Conservation (phyloP, 2,113 vertebrate species). For the Clinocottus analis region DNA sequence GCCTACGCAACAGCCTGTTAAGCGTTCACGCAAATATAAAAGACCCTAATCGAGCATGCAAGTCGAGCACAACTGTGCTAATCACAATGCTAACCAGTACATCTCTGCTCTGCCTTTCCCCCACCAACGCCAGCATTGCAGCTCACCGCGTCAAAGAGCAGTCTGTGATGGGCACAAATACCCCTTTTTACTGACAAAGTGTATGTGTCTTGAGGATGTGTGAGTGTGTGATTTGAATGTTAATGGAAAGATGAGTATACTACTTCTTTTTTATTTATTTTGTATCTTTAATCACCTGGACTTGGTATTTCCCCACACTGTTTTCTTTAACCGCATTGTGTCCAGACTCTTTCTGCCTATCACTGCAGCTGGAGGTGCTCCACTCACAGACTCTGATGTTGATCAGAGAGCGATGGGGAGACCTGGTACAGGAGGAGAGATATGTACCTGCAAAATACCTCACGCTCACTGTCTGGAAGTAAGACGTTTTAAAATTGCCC, state of each 20-base stretch:
- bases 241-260: conserved; percentile 49
- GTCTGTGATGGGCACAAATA: conserved; percentile 72
- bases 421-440: conserved; percentile 97
- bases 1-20: conserved; percentile 8
- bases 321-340: conserved; percentile 83
- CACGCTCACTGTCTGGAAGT: conserved; percentile 97
- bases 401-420: conserved; percentile 98
- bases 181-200: conserved; percentile 58
- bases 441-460: conserved; percentile 96
- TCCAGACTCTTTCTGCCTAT: conserved; percentile 97
- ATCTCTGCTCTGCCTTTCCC: conserved; percentile 57
- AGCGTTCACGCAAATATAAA: conserved; percentile 47
- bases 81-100: conserved; percentile 74
- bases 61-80: conserved; percentile 49
- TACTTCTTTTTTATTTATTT: background rate
- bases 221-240: conserved; percentile 51
- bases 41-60: conserved; percentile 60
- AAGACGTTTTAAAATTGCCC: conserved; percentile 70
- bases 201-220: conserved; percentile 45
- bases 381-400: conserved; percentile 98
- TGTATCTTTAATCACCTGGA: conserved; percentile 36
- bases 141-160: conserved; percentile 70
- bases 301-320: conserved; percentile 26
- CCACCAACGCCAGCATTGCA: conserved; percentile 32
- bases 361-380: conserved; percentile 96